Percentiles rank a stretch among this genome's conserved stretches.
Conservation (phyloP, 35 echinoderm and acorn worm genomes). For the Apostichopus japonicus region DNA sequence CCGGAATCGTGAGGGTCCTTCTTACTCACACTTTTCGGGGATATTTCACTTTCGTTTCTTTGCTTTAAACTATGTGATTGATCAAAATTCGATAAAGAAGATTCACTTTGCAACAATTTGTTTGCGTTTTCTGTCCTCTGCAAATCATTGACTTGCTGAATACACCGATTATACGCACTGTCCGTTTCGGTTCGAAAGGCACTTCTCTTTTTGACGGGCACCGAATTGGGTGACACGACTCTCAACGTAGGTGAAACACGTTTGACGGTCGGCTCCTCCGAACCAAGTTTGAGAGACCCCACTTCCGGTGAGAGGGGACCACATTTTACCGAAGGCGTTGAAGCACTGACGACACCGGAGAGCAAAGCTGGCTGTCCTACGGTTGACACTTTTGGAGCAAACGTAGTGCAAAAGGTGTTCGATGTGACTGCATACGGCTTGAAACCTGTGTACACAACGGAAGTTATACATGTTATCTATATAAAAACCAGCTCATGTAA, state of each 20-base stretch:
- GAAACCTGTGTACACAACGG: conserved; percentile 29
- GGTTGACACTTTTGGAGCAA: neutral
- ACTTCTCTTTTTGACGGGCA: conserved; percentile 64
- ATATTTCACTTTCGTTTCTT: neutral
- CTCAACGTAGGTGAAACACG: conserved; percentile 22
- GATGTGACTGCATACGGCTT: neutral
- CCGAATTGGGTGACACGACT: conserved; percentile 52
- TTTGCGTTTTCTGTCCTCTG: neutral
- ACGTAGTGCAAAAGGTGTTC: conserved; percentile 1
- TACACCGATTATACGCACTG: neutral
- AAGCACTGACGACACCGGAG: neutral
- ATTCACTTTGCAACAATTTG: neutral
- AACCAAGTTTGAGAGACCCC: neutral
- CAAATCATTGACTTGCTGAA: neutral
- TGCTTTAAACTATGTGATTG: neutral
- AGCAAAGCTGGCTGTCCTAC: neutral
- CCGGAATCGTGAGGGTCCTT: neutral
- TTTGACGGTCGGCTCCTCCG: neutral
- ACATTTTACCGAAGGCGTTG: neutral
- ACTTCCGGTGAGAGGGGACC: neutral
- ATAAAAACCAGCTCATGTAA: no score
- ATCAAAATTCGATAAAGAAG: conserved; percentile 7
- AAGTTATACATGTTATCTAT: neutral
- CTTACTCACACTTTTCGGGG: neutral
- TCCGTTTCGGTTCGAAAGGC: conserved; percentile 51